Base-by-base conservation (phyloP, 2,797 vertebrate genomes). In the Peromyscus eremicus region DNA sequence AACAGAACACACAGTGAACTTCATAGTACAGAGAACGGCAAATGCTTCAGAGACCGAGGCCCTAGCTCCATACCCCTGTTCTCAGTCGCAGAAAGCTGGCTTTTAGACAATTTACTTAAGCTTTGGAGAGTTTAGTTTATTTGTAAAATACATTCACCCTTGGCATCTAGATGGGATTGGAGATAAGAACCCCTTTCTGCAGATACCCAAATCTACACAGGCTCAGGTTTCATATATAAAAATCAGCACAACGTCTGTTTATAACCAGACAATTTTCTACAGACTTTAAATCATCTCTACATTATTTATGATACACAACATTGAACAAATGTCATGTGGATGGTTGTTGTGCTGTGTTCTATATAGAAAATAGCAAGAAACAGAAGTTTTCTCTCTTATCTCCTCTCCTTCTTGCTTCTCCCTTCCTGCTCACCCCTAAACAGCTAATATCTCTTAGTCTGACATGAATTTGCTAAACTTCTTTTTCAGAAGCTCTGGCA, bases 391-490 rank as follows among this genome's bases (percentile, higher is more conserved):
- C 29, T 13, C 17, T 73, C 19, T 90, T 34, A 11, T n/a, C 40
- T 95, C 16, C 7, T 29, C 23, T 84, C 9, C 9, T 96, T 13
- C 13, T 12, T 27, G 34, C 64, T 14, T 25, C 11, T 80, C 12
- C 4, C 11, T 66, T 71, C 37, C 46, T 25, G 43, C 4, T 80
- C 21, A 7, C 27, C 87, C 60, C 52, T 64, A n/a, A 70, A 19
- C 71, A 91, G 93, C 60, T 81, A 55, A 4, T 57, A 91, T 85
- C 34, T 94, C 57, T 90, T 81, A 89, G 10, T 90, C 40, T 88
- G 40, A 32, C 5, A 21, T 64, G 16, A 83, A 95, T 82, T 76
- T 85, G 34, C 32, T 8, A 89, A 95, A 27, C 34, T 52, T 32
- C 29, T 57, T 87, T 70, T 25, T 82, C 66, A 52, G 49, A 90